phyloP scores from a whole-genome alignment of 92 coral and sea anemone species.

The Epizoanthus ramosus region DNA sequence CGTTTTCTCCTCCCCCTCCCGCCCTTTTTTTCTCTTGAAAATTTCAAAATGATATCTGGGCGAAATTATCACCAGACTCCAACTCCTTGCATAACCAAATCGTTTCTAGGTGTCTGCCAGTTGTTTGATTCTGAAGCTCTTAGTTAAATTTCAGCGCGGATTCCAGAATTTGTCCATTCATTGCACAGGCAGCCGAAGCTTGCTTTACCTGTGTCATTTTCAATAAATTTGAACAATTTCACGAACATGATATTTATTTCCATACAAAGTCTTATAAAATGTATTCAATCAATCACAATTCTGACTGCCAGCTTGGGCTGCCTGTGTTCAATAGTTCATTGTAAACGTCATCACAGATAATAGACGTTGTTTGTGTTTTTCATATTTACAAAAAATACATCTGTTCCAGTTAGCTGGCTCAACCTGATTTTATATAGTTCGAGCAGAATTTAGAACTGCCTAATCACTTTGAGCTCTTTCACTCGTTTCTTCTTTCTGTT shows the following conservation, averaged over 20 bases:
- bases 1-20: no score
- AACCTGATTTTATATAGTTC: conserved; percentile 28
- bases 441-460: conserved; percentile 10
- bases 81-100: conserved; percentile 35
- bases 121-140: not conserved
- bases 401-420: conserved; percentile 4
- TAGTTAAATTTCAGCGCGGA: not conserved
- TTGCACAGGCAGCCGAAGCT: no score
- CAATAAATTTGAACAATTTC: no score
- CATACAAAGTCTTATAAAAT: no score
- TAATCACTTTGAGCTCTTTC: not conserved
- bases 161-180: conserved; percentile 22
- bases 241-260: no score
- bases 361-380: not conserved
- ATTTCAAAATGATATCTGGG: no score
- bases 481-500: conserved; percentile 37
- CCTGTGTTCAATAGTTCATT: no score
- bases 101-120: conserved; percentile 5
- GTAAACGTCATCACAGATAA: conserved; percentile 32
- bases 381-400: conserved; percentile 7
- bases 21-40: no score
- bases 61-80: no score
- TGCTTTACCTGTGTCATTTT: no score
- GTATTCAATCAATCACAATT: no score
- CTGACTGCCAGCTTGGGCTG: no score